Base-by-base conservation (phyloP, 2,113 vertebrate species). In the Calyptommatus sinebrachiatus region DNA sequence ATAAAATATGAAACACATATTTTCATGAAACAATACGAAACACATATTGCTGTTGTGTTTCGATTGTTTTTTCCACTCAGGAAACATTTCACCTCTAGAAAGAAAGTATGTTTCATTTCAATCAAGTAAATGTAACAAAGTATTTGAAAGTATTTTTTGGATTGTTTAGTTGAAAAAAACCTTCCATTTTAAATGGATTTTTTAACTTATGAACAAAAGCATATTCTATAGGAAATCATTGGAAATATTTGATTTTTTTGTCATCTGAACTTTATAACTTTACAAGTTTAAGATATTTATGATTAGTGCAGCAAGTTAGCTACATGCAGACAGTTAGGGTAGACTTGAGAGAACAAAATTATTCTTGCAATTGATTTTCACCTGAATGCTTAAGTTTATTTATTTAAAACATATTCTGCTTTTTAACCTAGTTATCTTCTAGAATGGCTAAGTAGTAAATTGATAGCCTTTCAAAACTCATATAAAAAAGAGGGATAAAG, bases 31-130 rank as follows among this genome's bases (percentile, higher is more conserved):
- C n/a, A n/a, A n/a, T n/a, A n/a, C n/a, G n/a, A n/a, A n/a, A n/a
- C n/a, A n/a, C 60, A 77, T 79, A 9, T 79, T 87, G 90, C 71
- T 87, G 26, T 21, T 77, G 69, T 67, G 67, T 2, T 63, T 89
- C 84, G 53, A 81, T 50, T 85, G 0, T 26, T 46, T 73, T 73
- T 29, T 87, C 70, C 63, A 41, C 77, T 77, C 73, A 67, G 28
- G 73, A 48, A 46, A 35, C 26, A 85, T 28, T 35, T 22, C n/a
- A 61, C 11, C 85, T 87, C 79, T 57, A 75, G 24, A 53, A 0
- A 1, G 61, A 9, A 82, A 20, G 41, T 63, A 24, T 18, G 53
- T 83, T 61, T 50, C 2, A 0, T 63, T 78, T 77, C 57, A 14
- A 48, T 63, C 4, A 29, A 6, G 29, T 77, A 78, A 57, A 7